Percentiles rank a stretch among this genome's conserved stretches.
Conservation (phyloP, 2,888 invertebrate genomes). For the Lithosia quadra region DNA sequence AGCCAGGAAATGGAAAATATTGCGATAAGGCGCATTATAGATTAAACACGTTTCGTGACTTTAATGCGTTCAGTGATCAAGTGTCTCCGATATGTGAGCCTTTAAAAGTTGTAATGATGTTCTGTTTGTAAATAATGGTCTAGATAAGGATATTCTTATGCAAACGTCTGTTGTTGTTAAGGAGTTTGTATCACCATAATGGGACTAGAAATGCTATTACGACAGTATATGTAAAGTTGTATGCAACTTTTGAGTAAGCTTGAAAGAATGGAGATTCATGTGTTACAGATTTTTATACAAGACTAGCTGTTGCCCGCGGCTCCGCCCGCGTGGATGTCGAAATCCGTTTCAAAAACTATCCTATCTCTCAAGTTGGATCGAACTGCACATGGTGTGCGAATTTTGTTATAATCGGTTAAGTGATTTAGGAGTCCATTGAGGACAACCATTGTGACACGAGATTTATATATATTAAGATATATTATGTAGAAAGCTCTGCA, state of each 20-base stretch:
- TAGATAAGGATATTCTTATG: slow-evolving; percentile 65
- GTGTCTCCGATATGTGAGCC: slow-evolving; percentile 66
- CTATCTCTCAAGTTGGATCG: no score
- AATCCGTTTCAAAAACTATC: no score
- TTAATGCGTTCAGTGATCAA: slow-evolving; percentile 80
- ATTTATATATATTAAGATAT: no score
- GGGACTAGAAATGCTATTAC: slow-evolving; percentile 25
- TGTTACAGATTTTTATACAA: no score
- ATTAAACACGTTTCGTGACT: slow-evolving; percentile 81
- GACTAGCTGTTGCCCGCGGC: no score
- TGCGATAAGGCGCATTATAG: slow-evolving; percentile 87
- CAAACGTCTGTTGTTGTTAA: slow-evolving; percentile 64
- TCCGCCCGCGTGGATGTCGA: no score
- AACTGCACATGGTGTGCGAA: no score
- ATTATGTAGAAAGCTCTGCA: no score
- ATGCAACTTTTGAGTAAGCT: background rate
- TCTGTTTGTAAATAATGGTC: slow-evolving; percentile 67
- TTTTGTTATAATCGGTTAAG: no score
- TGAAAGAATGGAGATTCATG: no score
- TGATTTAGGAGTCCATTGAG: no score
- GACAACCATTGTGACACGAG: no score
- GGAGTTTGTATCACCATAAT: slow-evolving; percentile 34
- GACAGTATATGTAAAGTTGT: slow-evolving; percentile 9
- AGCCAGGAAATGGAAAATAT: slow-evolving; percentile 86
- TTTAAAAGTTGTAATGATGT: slow-evolving; percentile 74